Base-by-base conservation (phyloP, 2,797 vertebrate species). In the Psittacula derbiana region DNA sequence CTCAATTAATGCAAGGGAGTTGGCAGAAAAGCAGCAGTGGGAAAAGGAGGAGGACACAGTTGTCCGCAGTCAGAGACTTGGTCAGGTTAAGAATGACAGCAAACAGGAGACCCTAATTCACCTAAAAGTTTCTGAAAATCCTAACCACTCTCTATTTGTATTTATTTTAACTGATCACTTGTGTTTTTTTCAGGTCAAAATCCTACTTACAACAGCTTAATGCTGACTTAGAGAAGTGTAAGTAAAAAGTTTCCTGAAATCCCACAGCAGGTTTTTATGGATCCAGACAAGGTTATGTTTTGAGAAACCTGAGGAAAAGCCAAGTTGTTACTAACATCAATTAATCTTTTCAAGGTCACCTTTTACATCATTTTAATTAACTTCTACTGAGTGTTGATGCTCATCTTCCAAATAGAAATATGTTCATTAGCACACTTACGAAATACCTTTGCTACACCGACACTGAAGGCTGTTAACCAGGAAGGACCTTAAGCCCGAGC, bases 281-380 rank as follows among this genome's bases (percentile, higher is more conserved):
- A 64, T 64, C 92, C 52, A 16, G 33, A 71, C 11, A n/a, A 82
- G 90, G 11, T 10, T 81, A 60, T 33, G 33, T 80, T 62, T 75
- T 8, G 5, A 60, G 60, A 78, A 86, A 79, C 3, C 2, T 58
- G 67, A 69, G 41, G 40, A 58, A 66, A 73, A 71, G 44, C 36
- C 95, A 81, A 85, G 53, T 78, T 89, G 90, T 62, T 53, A 74
- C 52, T 86, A 94, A 87, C 16, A 12, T 75, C 88, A 94, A 79
- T 94, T 95, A 91, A 93, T 95, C 91, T 93, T 94, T 89, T 89
- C 88, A 92, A 94, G 86, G 93, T 93, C 33, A 40, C 62, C 64
- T 91, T 96, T 96, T 95, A 95, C 74, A 96, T 89, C 25, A 84
- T 96, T 96, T 97, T 96, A 97, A 96, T 97, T 96, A 96, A 96